These are phyloP conservation scores for Euplagia quadripunctaria DNA, from an alignment of 2,888 invertebrate species.

Conservation along the genomic window DNA sequence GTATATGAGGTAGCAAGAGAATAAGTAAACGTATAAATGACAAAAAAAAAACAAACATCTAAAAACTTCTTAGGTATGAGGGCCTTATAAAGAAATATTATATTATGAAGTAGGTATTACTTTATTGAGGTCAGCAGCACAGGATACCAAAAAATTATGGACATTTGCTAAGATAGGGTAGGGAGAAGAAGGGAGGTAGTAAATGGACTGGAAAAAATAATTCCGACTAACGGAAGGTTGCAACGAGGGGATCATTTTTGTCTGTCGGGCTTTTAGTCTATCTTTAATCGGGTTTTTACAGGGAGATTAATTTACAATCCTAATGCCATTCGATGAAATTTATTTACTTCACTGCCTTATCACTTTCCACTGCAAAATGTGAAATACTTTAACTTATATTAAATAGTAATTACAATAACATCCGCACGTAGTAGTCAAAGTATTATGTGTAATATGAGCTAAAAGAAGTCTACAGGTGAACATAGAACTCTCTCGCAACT, in stretches of 20 bases:
- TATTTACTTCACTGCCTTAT: neutral
- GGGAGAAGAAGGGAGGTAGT: neutral
- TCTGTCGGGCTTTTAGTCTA: constrained; percentile 1
- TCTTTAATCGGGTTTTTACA: neutral
- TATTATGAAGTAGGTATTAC: neutral
- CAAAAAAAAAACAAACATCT: neutral
- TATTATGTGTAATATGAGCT: neutral
- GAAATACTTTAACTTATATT: no score
- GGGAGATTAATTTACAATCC: neutral
- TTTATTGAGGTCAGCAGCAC: neutral
- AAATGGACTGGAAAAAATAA: constrained; percentile 5
- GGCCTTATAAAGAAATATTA: neutral
- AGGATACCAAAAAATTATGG: neutral
- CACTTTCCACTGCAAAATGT: neutral
- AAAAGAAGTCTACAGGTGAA: neutral
- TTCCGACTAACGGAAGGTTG: constrained; percentile 3
- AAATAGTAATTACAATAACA: no score
- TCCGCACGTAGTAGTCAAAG: neutral
- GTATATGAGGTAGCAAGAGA: neutral
- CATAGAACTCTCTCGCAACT: neutral
- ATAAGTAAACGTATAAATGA: neutral
- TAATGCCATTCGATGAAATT: neutral
- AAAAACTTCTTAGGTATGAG: neutral
- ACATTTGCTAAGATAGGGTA: neutral
- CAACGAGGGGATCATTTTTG: constrained; percentile 20